Percentiles rank a stretch among this genome's conserved stretches.
phyloP scores from a whole-genome alignment of 1,140 invertebrate species.

The Sminthurides bifidus region DNA sequence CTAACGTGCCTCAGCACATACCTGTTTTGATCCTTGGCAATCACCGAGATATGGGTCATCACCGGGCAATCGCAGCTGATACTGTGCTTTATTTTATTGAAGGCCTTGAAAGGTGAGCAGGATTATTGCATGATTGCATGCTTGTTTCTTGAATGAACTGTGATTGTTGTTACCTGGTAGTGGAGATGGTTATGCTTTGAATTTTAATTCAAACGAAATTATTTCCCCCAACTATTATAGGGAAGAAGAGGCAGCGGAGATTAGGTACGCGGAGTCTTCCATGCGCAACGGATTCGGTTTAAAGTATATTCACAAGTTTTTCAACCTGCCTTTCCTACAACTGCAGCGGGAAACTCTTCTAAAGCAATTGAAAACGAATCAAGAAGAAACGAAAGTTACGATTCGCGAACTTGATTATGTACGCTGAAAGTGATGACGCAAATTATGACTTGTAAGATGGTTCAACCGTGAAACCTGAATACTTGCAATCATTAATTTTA shows the following conservation, averaged over 20 bases:
- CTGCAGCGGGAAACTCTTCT: slow-evolving; percentile 77
- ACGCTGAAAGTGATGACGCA: slow-evolving; percentile 74
- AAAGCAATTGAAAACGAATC: slow-evolving; percentile 77
- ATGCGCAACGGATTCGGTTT: slow-evolving; percentile 96
- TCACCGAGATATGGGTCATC: slow-evolving; percentile 91
- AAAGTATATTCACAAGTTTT: slow-evolving; percentile 87
- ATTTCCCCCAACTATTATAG: slow-evolving; percentile 34
- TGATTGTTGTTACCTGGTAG: slow-evolving; percentile 4
- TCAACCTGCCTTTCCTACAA: slow-evolving; percentile 88
- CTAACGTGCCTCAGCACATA: slow-evolving; percentile 70
- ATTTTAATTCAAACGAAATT: slow-evolving; percentile 8
- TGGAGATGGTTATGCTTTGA: no score
- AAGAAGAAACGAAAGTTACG: slow-evolving; percentile 66
- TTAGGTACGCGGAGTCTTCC: slow-evolving; percentile 81
- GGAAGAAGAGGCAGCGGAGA: slow-evolving; percentile 45
- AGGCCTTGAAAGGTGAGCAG: slow-evolving; percentile 38
- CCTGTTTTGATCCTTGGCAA: slow-evolving; percentile 73
- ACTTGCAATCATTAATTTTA: slow-evolving; percentile 2
- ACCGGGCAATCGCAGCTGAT: slow-evolving; percentile 61
- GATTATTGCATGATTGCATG: neutral
- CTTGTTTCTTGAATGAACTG: slow-evolving; percentile 2
- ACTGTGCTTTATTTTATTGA: slow-evolving; percentile 58
- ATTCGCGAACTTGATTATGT: slow-evolving; percentile 70
- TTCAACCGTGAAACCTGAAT: neutral
- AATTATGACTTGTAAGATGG: slow-evolving; percentile 64